Base-by-base conservation (phyloP, 1,140 invertebrate species). In the Heliconius melpomene region DNA sequence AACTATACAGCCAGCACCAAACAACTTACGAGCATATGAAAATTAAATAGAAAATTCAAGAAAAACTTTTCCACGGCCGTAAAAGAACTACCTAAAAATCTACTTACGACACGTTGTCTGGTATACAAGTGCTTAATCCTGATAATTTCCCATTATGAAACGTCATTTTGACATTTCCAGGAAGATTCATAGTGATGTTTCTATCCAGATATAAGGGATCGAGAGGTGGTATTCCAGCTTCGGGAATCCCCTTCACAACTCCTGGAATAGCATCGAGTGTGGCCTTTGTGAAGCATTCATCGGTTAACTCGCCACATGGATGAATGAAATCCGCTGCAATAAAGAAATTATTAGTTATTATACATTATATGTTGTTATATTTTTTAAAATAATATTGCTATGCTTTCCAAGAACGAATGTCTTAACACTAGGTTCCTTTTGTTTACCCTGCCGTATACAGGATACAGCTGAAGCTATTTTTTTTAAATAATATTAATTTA, bases 91-190 rank as follows among this genome's bases (percentile, higher is more conserved):
- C 2, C 40, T 46, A 46, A 46, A 46, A 46, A 46, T 46, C 50
- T 52, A 92, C 92, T 93, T 86, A 94, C 92, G 92, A 94, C 8
- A 94, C 92, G 87, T 94, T 94, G 79, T 91, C 87, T 3, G 92
- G 92, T 13, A 92, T 79, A 75, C 91, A 94, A 1, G 90, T 88
- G 54, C 92, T 87, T 18, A 94, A 79, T 38, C 92, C 92, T 9
- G 85, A 79, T 9, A 94, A 79, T 79, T 90, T 94, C 54, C 91
- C 92, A 76, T 94, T 90, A 72, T 92, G 90, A 80, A 94, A 94
- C 1, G 91, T 93, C 90, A 94, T 91, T 78, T 91, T 93, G 7
- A 94, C 83, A 40, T 93, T 93, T 11, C 92, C 92, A 2, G 92
- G 92, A 3, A 94, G 83, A 18, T 87, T 85, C 82, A 94, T 93